Conservation (phyloP, 1,140 invertebrate species). For the Sitodiplosis mosellana region DNA sequence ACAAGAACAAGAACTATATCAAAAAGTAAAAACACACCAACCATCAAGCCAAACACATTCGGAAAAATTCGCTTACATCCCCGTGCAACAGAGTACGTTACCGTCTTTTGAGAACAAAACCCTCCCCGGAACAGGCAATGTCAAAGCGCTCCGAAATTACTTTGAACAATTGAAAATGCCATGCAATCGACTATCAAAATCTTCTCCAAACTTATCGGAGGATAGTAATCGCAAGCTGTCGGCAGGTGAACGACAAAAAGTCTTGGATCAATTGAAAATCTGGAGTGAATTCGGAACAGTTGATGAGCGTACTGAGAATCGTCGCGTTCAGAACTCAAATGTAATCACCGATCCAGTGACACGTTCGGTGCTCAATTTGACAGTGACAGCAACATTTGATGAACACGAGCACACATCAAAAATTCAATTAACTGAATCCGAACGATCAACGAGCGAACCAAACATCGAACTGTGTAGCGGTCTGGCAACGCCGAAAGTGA, state of each 20-base stretch:
- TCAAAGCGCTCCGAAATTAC: constrained; percentile 34
- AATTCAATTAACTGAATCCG: background rate
- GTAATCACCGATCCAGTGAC: too few species aligned
- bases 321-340: too few species aligned
- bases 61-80: too few species aligned
- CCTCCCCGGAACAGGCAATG: constrained; percentile 16
- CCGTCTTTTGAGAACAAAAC: background rate
- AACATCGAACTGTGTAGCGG: background rate
- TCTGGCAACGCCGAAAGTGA: background rate
- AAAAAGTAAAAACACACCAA: too few species aligned
- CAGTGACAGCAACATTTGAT: background rate
- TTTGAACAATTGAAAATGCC: constrained; percentile 21
- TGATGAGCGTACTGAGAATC: constrained; percentile 1
- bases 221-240: constrained; percentile 18
- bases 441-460: background rate
- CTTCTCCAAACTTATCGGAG: constrained; percentile 4
- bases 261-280: constrained; percentile 33
- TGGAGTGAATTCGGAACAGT: constrained; percentile 28
- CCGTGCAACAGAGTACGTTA: too few species aligned
- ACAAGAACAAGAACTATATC: too few species aligned
- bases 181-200: constrained; percentile 1
- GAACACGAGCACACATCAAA: background rate
- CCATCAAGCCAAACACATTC: too few species aligned
- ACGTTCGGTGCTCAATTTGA: background rate
- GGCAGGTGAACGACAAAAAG: constrained; percentile 28